Base-by-base conservation (phyloP, 37 sponge, comb jelly and placozoan species). In the Crambe crambe region DNA sequence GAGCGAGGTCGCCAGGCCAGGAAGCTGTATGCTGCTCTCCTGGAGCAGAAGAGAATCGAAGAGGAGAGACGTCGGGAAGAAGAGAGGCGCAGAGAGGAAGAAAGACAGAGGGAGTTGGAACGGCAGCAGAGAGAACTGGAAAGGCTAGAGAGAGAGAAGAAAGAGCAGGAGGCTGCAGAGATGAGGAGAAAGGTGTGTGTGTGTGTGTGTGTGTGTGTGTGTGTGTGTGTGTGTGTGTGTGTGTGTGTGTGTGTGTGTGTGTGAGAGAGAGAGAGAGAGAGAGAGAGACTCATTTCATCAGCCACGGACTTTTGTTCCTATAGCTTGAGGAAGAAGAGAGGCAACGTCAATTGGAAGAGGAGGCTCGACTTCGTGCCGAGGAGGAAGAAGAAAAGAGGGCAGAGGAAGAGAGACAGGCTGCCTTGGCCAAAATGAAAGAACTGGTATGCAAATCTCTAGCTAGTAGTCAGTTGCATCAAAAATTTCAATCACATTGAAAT, bases 21-120 rank as follows among this genome's bases (percentile, higher is more conserved):
- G 32, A 80, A 82, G 77, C 85, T 90, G 70, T 96, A 77, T 64
- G 77, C 68, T 17, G 37, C 65, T 51, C 77, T 96, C 61, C 61
- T 90, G 74, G 90, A 90, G 68, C 79, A 87, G 77, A 91, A 91
- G 81, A 64, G 94, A 42, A 85, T 90, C 32, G 97, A 93, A 65
- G 97, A 96, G 74, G 91, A 96, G 69, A 75, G 91, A 30, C 61
- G 89, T 42, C 70, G 94, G n/a, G 90, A 89, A 35, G 96, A 95
- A 71, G 94, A 96, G 72, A 67, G 86, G 32, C 67, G 83, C 44
- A 82, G 91, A n/a, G 88, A 88, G 59, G 91, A 93, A 63, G 97
- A 96, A 86, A 74, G 71, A 65, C 42, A 35, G 57, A 93, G 95
- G 43, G 97, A 96, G 57, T 68, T 96, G 73, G 91, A 91, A 76